Evolutionary conservation across 2,797 vertebrate species (phyloP).

Genomic region (Tokudaia muenninki): DNA sequence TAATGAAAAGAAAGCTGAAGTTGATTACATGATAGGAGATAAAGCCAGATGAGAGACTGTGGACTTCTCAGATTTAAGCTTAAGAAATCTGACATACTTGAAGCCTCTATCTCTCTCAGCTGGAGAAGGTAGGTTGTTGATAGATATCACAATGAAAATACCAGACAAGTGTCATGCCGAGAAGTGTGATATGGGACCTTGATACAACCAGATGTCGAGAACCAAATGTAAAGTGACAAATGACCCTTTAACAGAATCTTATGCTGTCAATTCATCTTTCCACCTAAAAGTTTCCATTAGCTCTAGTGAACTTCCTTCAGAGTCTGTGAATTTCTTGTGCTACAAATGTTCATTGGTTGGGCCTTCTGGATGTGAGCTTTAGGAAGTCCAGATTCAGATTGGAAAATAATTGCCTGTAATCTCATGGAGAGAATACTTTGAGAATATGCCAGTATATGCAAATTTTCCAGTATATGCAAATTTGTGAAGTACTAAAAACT

Average conservation of each 20-base stretch:
- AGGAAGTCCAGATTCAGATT: not conserved
- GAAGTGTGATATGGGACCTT: conserved; percentile 58
- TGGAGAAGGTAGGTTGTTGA: conserved; percentile 7
- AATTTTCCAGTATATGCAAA: conserved; percentile 14
- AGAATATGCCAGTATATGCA: not conserved
- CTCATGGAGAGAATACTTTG: not conserved
- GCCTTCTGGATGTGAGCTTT: not conserved
- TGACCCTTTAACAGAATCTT: conserved; percentile 5
- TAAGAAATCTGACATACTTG: conserved; percentile 29
- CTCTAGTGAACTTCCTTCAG: not conserved
- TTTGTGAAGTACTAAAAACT: not conserved
- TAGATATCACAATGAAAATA: not conserved
- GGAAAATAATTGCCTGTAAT: not conserved
- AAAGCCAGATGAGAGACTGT: conserved; percentile 10
- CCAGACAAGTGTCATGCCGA: not conserved
- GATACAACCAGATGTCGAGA: conserved; percentile 32
- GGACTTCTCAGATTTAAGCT: conserved; percentile 56
- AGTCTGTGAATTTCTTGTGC: not conserved
- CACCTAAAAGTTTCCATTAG: conserved; percentile 13
- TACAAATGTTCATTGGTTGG: not conserved
- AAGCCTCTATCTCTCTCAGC: not conserved
- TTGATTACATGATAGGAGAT: not conserved
- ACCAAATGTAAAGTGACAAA: conserved; percentile 63
- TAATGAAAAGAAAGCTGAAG: conserved; percentile 14
- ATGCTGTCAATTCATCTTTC: conserved; percentile 7